Conservation (phyloP, 2,797 vertebrate genomes). For the Hypotaenidia philippensis region DNA sequence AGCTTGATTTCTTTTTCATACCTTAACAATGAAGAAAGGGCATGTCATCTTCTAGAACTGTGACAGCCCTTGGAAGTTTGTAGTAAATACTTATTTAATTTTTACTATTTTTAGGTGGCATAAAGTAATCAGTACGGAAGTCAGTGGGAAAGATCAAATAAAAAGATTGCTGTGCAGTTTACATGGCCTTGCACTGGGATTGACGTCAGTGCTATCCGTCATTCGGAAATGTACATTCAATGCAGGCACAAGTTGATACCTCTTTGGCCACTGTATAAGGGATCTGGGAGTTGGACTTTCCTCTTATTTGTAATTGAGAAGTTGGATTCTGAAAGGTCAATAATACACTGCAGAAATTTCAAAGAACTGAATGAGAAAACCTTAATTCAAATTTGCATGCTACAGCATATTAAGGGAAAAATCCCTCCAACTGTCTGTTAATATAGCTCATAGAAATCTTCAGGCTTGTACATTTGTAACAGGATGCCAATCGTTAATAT, state of each 20-base stretch:
- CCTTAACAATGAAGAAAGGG: not conserved
- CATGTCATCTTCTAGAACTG: not conserved
- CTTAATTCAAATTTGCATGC: not conserved
- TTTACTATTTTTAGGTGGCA: not conserved
- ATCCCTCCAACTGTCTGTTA: not conserved
- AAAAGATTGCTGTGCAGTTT: not conserved
- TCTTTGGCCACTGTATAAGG: not conserved
- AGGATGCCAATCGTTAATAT: not conserved
- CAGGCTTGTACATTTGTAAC: not conserved
- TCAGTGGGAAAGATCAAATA: not conserved
- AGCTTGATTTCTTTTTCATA: not conserved
- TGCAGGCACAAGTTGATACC: accelerated
- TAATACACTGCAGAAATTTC: not conserved
- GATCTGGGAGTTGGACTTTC: not conserved
- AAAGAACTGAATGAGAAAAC: not conserved
- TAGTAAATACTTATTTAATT: not conserved
- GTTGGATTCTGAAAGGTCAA: not conserved
- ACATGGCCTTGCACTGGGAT: not conserved
- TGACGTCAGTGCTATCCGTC: not conserved
- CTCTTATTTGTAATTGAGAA: not conserved
- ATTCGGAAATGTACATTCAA: not conserved
- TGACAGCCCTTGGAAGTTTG: not conserved
- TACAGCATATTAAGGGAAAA: not conserved
- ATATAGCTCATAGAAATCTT: not conserved
- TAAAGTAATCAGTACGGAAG: not conserved